phyloP scores from a whole-genome alignment of 2,113 vertebrate species.

The Macaca mulatta region DNA sequence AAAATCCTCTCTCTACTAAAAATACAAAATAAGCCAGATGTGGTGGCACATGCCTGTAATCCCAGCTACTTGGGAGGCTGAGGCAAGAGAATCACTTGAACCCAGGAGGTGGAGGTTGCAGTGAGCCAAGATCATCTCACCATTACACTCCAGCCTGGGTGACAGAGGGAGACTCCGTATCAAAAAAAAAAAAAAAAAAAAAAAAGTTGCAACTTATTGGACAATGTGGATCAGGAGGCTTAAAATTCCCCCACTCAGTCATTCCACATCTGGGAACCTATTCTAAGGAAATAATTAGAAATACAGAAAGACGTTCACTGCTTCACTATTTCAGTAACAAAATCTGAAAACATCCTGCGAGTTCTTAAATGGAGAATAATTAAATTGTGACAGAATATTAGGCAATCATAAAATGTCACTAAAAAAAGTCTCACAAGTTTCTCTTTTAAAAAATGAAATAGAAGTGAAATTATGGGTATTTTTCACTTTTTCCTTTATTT shows the following conservation, averaged over 20 bases:
- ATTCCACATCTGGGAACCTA: background rate
- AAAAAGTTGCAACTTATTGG: background rate
- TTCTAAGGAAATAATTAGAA: constrained; percentile 38
- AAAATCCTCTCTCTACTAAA: too few species aligned
- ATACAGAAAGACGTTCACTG: background rate
- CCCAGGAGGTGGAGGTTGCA: too few species aligned
- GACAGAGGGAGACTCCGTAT: too few species aligned
- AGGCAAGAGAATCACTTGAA: too few species aligned
- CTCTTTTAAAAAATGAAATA: background rate
- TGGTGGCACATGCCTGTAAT: too few species aligned
- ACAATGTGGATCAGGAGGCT: background rate
- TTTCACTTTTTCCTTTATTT: background rate
- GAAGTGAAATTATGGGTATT: background rate
- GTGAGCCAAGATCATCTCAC: too few species aligned
- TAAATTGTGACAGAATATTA: background rate
- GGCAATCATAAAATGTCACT: background rate
- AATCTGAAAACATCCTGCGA: constrained; percentile 10
- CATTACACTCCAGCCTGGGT: too few species aligned
- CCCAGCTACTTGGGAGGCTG: too few species aligned
- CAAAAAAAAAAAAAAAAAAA: too few species aligned
- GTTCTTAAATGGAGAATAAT: constrained; percentile 9
- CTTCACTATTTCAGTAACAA: constrained; percentile 40
- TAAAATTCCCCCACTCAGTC: background rate
- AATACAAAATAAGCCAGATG: too few species aligned
- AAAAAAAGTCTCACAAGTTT: background rate